phyloP scores from a whole-genome alignment of 2,113 vertebrate species.

The Ellobius talpinus region DNA sequence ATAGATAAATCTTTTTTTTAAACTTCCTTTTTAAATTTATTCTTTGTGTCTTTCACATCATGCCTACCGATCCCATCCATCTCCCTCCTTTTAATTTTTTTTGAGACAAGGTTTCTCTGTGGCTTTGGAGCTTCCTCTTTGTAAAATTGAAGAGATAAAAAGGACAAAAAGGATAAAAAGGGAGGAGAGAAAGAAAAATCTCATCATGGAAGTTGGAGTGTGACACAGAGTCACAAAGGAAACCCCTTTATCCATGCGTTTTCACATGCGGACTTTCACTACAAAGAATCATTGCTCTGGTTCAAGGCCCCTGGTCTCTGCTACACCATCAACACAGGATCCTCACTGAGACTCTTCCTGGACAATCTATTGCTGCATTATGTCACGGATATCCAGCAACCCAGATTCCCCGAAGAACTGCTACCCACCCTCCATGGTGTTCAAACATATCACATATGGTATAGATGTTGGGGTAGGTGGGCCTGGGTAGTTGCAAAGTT shows the following conservation, averaged over 20 bases:
- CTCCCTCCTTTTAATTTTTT: neutral
- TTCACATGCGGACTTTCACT: neutral
- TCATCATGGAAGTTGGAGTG: neutral
- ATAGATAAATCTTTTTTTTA: neutral
- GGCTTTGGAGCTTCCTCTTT: neutral
- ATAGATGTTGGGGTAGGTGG: neutral
- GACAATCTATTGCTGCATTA: neutral
- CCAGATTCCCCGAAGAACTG: neutral
- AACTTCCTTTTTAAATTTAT: neutral
- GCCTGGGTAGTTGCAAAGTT: neutral
- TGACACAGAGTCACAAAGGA: neutral
- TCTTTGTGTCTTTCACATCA: neutral
- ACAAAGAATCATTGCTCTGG: neutral
- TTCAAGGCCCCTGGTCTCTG: neutral
- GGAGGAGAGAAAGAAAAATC: neutral
- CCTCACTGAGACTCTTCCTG: neutral
- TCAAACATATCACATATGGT: neutral
- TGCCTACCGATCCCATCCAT: neutral
- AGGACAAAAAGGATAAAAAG: neutral
- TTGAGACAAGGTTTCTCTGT: too few species aligned
- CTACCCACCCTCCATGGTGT: neutral
- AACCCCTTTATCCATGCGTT: neutral
- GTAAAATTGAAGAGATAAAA: neutral
- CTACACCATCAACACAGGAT: fast-evolving
- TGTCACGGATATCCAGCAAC: neutral